Base-by-base conservation (phyloP, 2,888 invertebrate species). In the Agriopis leucophaearia region DNA sequence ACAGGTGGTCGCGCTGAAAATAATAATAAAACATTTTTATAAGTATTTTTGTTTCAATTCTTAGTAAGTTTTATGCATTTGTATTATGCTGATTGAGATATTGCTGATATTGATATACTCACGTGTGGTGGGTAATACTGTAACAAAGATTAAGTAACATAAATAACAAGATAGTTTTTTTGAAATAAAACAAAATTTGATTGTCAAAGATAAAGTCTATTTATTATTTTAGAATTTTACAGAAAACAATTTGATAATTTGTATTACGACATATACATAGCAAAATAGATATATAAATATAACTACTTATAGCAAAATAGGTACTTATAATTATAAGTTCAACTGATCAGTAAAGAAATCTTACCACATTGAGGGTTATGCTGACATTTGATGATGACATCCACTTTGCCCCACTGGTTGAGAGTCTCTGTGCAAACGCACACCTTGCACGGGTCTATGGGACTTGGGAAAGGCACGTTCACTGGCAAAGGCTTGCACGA, bases 311-410 rank as follows among this genome's bases (percentile, higher is more conserved):
- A 9, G 8, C 38, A 38, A 38, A 38, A 38, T 10, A 38, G 12
- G 8, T 47, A 47, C 6, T 1, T n/a, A 13, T 6, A 50, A 10
- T 5, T 27, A 27, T 0, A 5, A 27, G 27, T 8, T 12, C 0
- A 12, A 27, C 18, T 12, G 18, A 12, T 35, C 18, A 18, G n/a
- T 16, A 50, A 36, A 9, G n/a, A 57, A 42, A 9, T 13, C 55
- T 35, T 65, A 74, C 74, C 70, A 13, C 74, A 74, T 47, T 71
- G 68, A 16, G 71, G 71, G 47, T 74, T 74, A 15, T 71, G 70
- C 1, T 66, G 63, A 47, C 74, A 74, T 8, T 60, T 18, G 40
- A 74, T 74, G 9, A 59, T 27, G 18, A 66, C 73, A 47, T 71
- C 71, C 13, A 66, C 18, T 35, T 60, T 57, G 16, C 74, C 75